Conservation (phyloP, 2,113 vertebrate genomes). For the Malurus elegans region DNA sequence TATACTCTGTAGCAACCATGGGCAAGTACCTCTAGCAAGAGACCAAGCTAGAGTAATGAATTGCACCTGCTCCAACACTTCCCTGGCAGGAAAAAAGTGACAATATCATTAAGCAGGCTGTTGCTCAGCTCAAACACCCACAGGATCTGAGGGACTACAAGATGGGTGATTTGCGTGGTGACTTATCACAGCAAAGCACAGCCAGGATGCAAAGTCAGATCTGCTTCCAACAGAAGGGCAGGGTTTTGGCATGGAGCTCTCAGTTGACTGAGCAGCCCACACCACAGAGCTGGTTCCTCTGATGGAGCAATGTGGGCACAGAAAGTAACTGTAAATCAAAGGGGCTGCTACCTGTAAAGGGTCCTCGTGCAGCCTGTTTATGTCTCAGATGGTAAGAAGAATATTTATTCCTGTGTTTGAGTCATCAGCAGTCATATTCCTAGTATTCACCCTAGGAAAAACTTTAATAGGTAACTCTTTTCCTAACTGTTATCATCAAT, state of each 20-base stretch:
- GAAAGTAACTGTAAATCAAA: neutral
- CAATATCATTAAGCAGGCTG: constrained; percentile 14
- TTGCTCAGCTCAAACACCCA: neutral
- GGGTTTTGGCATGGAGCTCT: fast-evolving
- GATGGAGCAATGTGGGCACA: fast-evolving
- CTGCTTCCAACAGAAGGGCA: neutral
- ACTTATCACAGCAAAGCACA: neutral
- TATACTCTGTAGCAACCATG: neutral
- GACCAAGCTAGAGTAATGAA: neutral
- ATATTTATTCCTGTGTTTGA: neutral
- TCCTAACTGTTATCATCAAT: neutral
- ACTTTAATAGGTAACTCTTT: neutral
- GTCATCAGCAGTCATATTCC: neutral
- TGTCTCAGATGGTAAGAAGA: neutral
- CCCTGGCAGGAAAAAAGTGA: neutral
- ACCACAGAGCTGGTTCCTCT: neutral
- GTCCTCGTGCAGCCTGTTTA: fast-evolving
- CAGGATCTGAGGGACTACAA: neutral
- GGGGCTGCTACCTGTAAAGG: neutral
- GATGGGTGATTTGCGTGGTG: fast-evolving
- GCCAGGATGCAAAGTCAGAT: neutral
- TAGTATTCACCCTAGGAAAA: neutral
- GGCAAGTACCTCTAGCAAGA: neutral
- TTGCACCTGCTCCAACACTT: neutral
- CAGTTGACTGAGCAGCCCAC: fast-evolving